Conservation (phyloP, 92 coral and sea anemone species). For the Parazoanthus swiftii region DNA sequence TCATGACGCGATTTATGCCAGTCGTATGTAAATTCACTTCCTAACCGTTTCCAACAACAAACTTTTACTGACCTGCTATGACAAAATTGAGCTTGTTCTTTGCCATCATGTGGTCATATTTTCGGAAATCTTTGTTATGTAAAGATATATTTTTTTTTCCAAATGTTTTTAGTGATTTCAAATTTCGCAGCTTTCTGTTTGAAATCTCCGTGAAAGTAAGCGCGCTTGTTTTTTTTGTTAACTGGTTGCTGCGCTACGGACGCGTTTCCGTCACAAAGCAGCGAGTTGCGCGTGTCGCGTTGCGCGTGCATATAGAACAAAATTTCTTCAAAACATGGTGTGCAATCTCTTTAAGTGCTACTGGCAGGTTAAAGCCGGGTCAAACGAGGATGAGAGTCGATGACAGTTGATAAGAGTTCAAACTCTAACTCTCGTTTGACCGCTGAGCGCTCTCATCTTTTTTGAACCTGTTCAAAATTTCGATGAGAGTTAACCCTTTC, state of each 20-base stretch:
- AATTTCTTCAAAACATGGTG: too few species aligned
- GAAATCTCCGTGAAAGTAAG: not conserved
- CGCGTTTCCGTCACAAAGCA: not conserved
- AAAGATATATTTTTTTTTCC: too few species aligned
- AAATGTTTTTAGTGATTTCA: not conserved
- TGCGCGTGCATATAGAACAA: not conserved
- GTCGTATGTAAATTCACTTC: too few species aligned
- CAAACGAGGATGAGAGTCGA: too few species aligned
- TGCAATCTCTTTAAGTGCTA: too few species aligned
- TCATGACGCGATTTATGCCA: too few species aligned
- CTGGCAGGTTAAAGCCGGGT: not conserved
- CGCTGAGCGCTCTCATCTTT: too few species aligned
- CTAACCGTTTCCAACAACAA: too few species aligned
- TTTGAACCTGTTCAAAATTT: too few species aligned
- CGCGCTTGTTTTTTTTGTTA: not conserved
- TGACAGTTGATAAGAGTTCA: too few species aligned
- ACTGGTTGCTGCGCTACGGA: not conserved
- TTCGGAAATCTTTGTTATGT: not conserved
- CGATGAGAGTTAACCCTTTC: too few species aligned
- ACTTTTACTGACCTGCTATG: not conserved
- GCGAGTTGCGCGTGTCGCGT: not conserved
- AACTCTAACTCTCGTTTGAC: too few species aligned
- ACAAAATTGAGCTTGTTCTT: not conserved
- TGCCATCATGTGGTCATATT: not conserved
- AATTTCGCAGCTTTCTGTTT: not conserved